Evolutionary conservation across 2,888 invertebrate genomes (phyloP), one percentile per base, ranked within the genome.

Genomic region (Latheticus oryzae): DNA sequence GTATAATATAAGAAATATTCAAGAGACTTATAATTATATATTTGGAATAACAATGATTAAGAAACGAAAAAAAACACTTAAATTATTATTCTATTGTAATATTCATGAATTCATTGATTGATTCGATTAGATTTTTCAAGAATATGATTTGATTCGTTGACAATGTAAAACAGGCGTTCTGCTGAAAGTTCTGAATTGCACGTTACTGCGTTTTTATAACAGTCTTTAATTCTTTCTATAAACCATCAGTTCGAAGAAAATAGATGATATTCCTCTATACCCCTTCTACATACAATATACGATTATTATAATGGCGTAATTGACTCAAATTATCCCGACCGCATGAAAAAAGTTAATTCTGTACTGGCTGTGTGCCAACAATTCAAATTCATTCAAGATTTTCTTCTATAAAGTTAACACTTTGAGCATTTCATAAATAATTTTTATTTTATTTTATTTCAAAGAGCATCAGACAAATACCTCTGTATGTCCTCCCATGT

Each of bases 11-110:
- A 76, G 75, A 77, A 77, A 75, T 71, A 69, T 73, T 67, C 68
- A 62, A 59, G 63, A 70, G 73, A 71, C 73, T 69, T 77, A 73
- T 77, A 78, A 78, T 78, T 78, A 78, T 75, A 77, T 73, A 77
- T 77, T 77, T 76, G 72, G 73, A 77, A 78, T 78, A 75, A 78
- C 75, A 75, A 77, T 77, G 73, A 77, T 77, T 77, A 77, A 75
- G 71, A 74, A 68, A 69, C 65, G 70, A 71, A 70, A 69, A 69
- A 73, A 72, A 71, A 67, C 53, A 58, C 47, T 24, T 42, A 32
- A 43, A 50, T 43, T 45, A 56, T 51, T 52, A 37, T 15, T 12
- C 38, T 60, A 38, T 60, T 66, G 62, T 66, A 62, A 68, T 70
- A 67, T 70, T 71, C 69, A 68, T 71, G 67, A 68, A 66, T 63